Evolutionary conservation across 2,888 invertebrate species (phyloP), one percentile per base, ranked within the genome.

Genomic region (Idaea straminata): DNA sequence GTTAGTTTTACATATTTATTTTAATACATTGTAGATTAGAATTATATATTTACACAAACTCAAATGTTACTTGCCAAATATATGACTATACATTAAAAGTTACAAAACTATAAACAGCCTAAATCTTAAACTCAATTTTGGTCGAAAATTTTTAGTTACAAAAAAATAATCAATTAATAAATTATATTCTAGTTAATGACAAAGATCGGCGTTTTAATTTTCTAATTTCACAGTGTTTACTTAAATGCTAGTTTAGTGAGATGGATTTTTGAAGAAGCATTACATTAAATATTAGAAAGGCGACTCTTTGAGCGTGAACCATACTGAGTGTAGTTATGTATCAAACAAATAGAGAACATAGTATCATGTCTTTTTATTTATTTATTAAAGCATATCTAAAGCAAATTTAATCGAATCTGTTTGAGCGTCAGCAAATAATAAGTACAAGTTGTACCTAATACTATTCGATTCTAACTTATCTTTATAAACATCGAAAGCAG

Each of bases 1-100:
- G 67, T 77, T 78, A 86, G 91, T 89, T 85, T 84, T 87, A 82
- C 87, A 91, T 88, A 88, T 91, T 91, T 91, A 90, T 91, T 92
- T 87, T 84, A 84, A 84, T 83, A 74, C 77, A 65, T 70, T 74
- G 74, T 74, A 84, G 78, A 47, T 47, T 83, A 61, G 81, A 76
- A 80, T 78, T 83, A 80, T 59, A 60, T 69, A 67, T 69, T 79
- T 87, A 90, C 88, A 88, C 80, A 81, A 80, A 84, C 81, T 47
- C 25, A 65, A 66, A 62, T 63, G 58, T 63, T 63, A 67, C 62
- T 47, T 64, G 67, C 64, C 69, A 65, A 70, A 60, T 70, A 72
- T 69, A 71, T 34, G 36, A 16, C 59, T 15, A 63, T 69, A 73
- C 69, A 70, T 62, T 72, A 74, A 60, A 71, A 77, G 72, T 77